Evolutionary conservation across 2,797 vertebrate genomes (phyloP).

Genomic region (Hydrolagus colliei): DNA sequence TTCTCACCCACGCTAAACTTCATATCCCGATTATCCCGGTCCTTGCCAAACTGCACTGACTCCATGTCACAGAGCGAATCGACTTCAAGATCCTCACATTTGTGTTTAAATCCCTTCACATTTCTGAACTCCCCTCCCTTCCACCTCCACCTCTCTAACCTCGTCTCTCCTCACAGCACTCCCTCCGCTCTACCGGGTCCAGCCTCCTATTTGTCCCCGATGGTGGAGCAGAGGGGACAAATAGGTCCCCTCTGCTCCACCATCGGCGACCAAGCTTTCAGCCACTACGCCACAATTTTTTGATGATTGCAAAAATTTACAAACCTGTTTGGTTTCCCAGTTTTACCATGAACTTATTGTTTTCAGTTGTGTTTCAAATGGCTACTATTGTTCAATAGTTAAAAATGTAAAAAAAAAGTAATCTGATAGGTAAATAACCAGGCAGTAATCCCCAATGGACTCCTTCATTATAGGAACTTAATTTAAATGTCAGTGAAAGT

Average conservation of each 20-base stretch:
- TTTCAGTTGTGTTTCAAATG: not conserved
- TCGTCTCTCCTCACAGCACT: not conserved
- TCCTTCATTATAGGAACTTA: not conserved
- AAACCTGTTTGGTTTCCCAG: not conserved
- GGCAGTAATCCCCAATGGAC: not conserved
- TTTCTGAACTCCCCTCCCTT: too few species aligned
- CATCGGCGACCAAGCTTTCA: too few species aligned
- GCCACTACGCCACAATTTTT: not conserved
- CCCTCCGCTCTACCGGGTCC: too few species aligned
- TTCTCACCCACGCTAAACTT: not conserved
- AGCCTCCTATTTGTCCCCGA: too few species aligned
- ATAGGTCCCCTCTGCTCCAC: too few species aligned
- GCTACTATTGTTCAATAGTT: not conserved
- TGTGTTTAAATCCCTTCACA: too few species aligned
- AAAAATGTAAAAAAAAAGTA: not conserved
- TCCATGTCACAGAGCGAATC: too few species aligned
- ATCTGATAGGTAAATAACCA: not conserved
- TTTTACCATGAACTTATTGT: not conserved
- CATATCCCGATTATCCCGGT: too few species aligned
- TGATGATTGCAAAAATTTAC: constrained; percentile 1
- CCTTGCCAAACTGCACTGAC: too few species aligned
- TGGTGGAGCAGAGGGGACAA: too few species aligned
- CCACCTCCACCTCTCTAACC: too few species aligned
- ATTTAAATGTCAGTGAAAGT: not conserved
- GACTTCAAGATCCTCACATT: too few species aligned